Conservation (phyloP, 2,113 vertebrate species). For the Hippocampus mohnikei region DNA sequence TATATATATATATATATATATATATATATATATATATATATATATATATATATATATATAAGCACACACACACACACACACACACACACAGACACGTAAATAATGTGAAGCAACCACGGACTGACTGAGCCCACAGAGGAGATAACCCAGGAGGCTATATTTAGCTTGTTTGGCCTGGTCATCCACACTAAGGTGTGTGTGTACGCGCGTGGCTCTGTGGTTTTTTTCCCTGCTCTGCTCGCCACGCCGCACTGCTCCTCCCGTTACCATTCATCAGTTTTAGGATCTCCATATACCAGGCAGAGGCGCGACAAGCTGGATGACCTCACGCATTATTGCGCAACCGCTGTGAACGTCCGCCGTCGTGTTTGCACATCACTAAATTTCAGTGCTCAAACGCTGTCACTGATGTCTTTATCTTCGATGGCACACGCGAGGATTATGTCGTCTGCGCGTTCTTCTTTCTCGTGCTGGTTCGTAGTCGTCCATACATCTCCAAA, state of each 20-base stretch:
- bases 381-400: neutral
- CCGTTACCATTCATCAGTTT: slow-evolving; percentile 56
- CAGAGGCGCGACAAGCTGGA: slow-evolving; percentile 13
- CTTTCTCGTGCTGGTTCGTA: neutral
- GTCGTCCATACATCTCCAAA: neutral
- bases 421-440: neutral
- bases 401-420: neutral
- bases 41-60: too few species aligned
- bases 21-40: too few species aligned
- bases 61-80: too few species aligned
- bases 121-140: slow-evolving; percentile 67
- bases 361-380: neutral
- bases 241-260: slow-evolving; percentile 52
- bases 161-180: slow-evolving; percentile 74
- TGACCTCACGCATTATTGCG: neutral
- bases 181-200: slow-evolving; percentile 61
- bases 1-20: too few species aligned
- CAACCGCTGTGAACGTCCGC: neutral
- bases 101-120: slow-evolving; percentile 72
- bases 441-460: neutral
- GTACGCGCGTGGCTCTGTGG: too few species aligned
- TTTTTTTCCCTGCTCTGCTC: slow-evolving; percentile 22
- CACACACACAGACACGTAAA: neutral
- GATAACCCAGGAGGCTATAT: slow-evolving; percentile 77
- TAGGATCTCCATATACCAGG: slow-evolving; percentile 46